These are phyloP conservation scores for Podotricha telesiphe DNA, from an alignment of 2,888 invertebrate genomes.

Conservation along the genomic window DNA sequence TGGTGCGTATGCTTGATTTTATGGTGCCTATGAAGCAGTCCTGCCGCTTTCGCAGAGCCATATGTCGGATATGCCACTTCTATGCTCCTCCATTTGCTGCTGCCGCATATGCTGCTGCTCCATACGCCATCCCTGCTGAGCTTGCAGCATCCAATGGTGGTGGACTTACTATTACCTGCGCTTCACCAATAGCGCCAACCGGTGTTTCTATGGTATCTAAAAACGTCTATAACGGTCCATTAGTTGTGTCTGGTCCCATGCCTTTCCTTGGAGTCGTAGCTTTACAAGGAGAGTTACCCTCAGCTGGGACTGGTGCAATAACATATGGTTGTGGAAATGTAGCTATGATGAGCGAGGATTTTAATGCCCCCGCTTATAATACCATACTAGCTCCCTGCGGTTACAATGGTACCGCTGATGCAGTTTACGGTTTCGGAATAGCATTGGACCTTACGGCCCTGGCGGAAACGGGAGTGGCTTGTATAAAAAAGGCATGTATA, in stretches of 20 bases:
- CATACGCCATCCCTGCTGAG: constrained; percentile 31
- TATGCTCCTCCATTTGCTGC: constrained; percentile 25
- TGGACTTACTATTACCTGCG: constrained; percentile 45
- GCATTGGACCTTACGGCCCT: constrained; percentile 7
- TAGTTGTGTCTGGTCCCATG: constrained; percentile 51
- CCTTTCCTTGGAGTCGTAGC: constrained; percentile 57
- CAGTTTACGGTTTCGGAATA: constrained; percentile 10
- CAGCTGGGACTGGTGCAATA: constrained; percentile 50
- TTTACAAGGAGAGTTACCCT: constrained; percentile 51
- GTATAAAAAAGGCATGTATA: too few species aligned
- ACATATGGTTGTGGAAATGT: constrained; percentile 50
- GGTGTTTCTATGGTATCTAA: constrained; percentile 54
- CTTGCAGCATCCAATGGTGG: constrained; percentile 45
- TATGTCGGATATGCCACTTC: neutral
- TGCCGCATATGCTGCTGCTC: constrained; percentile 28
- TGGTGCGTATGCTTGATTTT: constrained; percentile 5
- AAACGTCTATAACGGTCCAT: constrained; percentile 51
- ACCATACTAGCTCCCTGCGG: constrained; percentile 3
- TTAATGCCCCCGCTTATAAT: constrained; percentile 24
- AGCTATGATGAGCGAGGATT: constrained; percentile 45
- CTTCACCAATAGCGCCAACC: constrained; percentile 52
- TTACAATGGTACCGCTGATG: constrained; percentile 2
- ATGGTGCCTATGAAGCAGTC: constrained; percentile 1
- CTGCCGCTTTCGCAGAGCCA: constrained; percentile 1
- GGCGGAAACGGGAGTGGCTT: neutral